Evolutionary conservation across 2,888 invertebrate genomes (phyloP), one percentile per base, ranked within the genome.

Genomic region (Cerceris rybyensis): DNA sequence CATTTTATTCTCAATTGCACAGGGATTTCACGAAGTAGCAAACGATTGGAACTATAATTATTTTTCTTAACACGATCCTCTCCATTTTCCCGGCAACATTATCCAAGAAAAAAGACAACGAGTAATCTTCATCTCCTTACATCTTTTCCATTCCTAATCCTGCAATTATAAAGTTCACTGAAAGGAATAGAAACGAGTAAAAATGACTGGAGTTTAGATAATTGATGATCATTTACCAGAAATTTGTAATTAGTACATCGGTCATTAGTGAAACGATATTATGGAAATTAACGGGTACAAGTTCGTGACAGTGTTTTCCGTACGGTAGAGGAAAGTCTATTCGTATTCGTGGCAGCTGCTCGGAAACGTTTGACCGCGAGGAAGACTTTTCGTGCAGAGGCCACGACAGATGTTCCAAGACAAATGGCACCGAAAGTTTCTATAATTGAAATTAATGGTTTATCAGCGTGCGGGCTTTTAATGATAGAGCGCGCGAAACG

Each of bases 391-490:
- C 68, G 58, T 49, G 61, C 65, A 58, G 42, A 80, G 46, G 39
- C 69, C 42, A 73, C 70, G 78, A 65, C 84, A 84, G 84, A 81
- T 84, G 84, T 85, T 85, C 41, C 83, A 64, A 78, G 81, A 85
- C 81, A 85, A 84, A 83, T 85, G 81, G 64, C 70, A 28, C 43
- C 57, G 80, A 60, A 85, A 85, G 70, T 85, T 84, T 78, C 74
- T 70, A 68, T 57, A 67, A 83, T 73, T 75, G 74, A 83, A 85
- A 85, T 85, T 85, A 81, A 84, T 81, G 81, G 76, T 85, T 83
- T 80, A 83, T 79, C 73, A 68, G 61, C 76, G 69, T 67, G 69
- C 43, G 63, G 68, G 78, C 81, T 78, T 82, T 79, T 78, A 72
- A 85, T 80, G 83, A 17, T 39, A 61, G 57, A 50, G n/a, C 59